A percentile compares a stretch with the other conserved stretches of the same genome.
phyloP scores from a whole-genome alignment of 2,113 vertebrate genomes.

The Xenopus laevis region DNA sequence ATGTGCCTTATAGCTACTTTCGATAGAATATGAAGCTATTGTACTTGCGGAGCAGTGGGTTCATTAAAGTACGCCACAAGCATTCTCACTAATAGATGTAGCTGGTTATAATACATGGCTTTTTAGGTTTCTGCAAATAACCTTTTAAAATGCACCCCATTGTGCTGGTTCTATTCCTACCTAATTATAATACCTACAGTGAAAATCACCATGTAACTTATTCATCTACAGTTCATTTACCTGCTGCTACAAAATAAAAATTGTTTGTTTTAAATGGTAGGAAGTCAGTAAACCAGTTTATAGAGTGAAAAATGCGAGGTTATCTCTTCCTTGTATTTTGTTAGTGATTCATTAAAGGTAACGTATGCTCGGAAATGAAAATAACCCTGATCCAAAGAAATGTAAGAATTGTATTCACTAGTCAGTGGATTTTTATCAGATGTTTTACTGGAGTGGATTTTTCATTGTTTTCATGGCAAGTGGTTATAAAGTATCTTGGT shows the following conservation, averaged over 20 bases:
- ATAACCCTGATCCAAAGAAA: no score
- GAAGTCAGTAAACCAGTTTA: not conserved
- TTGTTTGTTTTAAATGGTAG: slow-evolving; percentile 24
- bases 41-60: not conserved
- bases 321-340: slow-evolving; percentile 1
- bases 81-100: slow-evolving; percentile 7
- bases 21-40: slow-evolving; percentile 5
- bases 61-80: slow-evolving; percentile 10
- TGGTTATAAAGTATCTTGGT: no score
- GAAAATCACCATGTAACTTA: slow-evolving; percentile 25
- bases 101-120: not conserved
- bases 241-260: slow-evolving; percentile 21
- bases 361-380: no score
- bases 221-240: slow-evolving; percentile 28
- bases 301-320: slow-evolving; percentile 1
- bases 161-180: not conserved
- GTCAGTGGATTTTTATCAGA: no score
- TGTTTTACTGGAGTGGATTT: no score
- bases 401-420: no score
- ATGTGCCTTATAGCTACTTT: not conserved
- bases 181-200: slow-evolving; percentile 24
- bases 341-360: slow-evolving; percentile 5
- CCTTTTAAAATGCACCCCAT: slow-evolving; percentile 8
- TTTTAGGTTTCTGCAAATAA: slow-evolving; percentile 19
- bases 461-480: no score